Percentiles rank a stretch among this genome's conserved stretches.
Conservation (phyloP, 2,113 vertebrate genomes). For the Mesocricetus auratus region DNA sequence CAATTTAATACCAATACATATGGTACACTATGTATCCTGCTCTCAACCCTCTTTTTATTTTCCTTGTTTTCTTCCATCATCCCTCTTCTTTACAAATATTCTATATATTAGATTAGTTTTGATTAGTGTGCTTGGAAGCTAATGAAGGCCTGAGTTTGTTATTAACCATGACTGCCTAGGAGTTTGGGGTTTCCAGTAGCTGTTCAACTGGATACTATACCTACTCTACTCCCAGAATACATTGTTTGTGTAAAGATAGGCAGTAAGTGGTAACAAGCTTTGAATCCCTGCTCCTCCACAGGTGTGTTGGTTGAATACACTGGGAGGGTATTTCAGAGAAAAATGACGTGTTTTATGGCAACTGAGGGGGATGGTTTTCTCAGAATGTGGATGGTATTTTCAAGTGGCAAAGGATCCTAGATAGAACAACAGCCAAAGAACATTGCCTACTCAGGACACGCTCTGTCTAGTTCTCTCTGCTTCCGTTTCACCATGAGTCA, state of each 20-base stretch:
- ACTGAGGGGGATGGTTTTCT: no score
- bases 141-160: neutral
- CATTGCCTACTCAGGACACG: neutral
- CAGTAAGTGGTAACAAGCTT: neutral
- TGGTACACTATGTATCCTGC: neutral
- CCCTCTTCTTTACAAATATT: neutral
- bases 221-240: neutral
- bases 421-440: no score
- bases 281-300: no score
- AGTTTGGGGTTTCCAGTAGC: neutral
- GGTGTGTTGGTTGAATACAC: neutral
- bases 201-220: neutral
- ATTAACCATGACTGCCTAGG: neutral
- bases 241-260: neutral
- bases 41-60: neutral
- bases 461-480: neutral
- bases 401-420: fast-evolving
- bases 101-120: neutral
- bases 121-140: neutral
- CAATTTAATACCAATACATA: neutral
- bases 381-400: neutral
- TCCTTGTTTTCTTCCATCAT: neutral
- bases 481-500: neutral
- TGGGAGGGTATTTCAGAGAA: neutral
- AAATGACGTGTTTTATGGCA: neutral